phyloP scores from a whole-genome alignment of 2,888 invertebrate species.

The Sicus ferrugineus region DNA sequence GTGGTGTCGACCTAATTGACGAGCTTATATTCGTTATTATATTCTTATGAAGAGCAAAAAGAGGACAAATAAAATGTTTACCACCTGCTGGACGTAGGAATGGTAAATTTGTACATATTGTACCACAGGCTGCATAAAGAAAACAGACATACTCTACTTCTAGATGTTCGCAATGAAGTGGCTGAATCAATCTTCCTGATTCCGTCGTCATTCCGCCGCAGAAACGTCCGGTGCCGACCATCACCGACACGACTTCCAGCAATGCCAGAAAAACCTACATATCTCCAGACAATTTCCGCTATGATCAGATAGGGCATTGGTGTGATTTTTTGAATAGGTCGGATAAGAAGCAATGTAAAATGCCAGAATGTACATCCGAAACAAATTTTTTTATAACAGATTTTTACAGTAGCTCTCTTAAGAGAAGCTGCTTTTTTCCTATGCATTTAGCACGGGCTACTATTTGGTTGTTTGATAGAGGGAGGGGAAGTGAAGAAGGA shows the following conservation, averaged over 20 bases:
- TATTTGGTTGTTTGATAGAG: too few relatives aligned
- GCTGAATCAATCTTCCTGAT: neutral
- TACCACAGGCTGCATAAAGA: neutral
- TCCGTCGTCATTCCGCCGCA: too few relatives aligned
- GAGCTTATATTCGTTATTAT: slow-evolving; percentile 24
- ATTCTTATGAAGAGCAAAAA: slow-evolving; percentile 27
- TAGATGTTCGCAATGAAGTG: neutral
- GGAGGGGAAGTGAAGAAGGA: too few relatives aligned
- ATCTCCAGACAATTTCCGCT: neutral
- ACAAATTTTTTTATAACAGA: too few relatives aligned
- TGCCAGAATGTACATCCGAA: slow-evolving; percentile 12
- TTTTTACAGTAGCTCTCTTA: too few relatives aligned
- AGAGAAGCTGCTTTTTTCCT: too few relatives aligned
- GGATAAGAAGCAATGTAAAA: slow-evolving; percentile 7
- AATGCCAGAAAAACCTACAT: neutral
- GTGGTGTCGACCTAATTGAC: slow-evolving; percentile 32
- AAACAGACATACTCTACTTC: neutral
- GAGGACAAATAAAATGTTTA: slow-evolving; percentile 26
- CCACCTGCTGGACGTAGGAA: slow-evolving; percentile 28
- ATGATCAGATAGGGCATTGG: slow-evolving; percentile 14
- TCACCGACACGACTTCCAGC: neutral
- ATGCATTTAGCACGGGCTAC: too few relatives aligned
- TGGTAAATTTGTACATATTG: slow-evolving; percentile 32
- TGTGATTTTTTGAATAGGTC: slow-evolving; percentile 3
- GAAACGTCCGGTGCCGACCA: too few relatives aligned